A percentile compares a stretch with the other conserved stretches of the same genome.
phyloP scores from a whole-genome alignment of 2,797 vertebrate species.

The Gastrophryne carolinensis region DNA sequence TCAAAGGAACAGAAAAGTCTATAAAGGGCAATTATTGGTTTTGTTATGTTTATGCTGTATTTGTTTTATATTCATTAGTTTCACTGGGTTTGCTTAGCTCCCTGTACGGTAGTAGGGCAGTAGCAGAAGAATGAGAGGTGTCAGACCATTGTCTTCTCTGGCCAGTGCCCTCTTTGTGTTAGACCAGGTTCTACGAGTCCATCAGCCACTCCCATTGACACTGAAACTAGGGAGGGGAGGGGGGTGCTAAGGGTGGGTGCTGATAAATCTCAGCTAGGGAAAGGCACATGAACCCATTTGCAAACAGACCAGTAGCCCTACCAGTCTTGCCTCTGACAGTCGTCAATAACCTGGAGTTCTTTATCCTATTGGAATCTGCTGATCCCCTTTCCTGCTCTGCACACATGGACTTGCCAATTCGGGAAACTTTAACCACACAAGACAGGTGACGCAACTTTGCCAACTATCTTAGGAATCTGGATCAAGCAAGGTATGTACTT shows the following conservation, averaged over 20 bases:
- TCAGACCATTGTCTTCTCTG: neutral
- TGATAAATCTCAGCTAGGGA: constrained; percentile 10
- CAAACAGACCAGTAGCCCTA: neutral
- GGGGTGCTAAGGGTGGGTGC: neutral
- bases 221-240: constrained; percentile 38
- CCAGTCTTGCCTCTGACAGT: neutral
- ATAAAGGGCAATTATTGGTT: neutral
- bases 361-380: neutral
- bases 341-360: neutral
- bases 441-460: constrained; percentile 23
- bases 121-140: neutral
- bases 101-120: neutral
- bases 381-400: too few relatives aligned
- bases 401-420: neutral
- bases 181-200: constrained; percentile 37
- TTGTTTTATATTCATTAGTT: too few relatives aligned
- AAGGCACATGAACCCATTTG: neutral
- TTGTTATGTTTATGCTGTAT: too few relatives aligned
- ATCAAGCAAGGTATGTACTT: neutral
- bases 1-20: neutral
- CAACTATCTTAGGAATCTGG: constrained; percentile 23
- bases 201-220: constrained; percentile 33
- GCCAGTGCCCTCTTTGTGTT: constrained; percentile 19
- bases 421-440: neutral
- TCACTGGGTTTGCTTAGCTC: neutral